phyloP scores from a whole-genome alignment of 2,888 invertebrate genomes.

The Atethmia centrago region DNA sequence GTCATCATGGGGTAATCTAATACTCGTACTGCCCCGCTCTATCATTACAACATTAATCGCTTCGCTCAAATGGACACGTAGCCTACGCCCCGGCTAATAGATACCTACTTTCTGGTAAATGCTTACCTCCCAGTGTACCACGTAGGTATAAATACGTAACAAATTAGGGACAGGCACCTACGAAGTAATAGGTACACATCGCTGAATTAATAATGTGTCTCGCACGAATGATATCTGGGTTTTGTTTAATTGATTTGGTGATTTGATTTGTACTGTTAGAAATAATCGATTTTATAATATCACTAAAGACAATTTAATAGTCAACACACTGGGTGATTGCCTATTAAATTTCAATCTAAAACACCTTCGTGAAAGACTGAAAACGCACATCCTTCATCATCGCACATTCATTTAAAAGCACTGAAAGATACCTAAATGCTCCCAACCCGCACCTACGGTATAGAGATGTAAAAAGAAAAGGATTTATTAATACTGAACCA shows the following conservation, averaged over 20 bases:
- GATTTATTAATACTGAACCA: neutral
- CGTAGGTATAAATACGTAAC: conserved; percentile 13
- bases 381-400: neutral
- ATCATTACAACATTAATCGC: neutral
- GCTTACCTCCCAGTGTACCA: neutral
- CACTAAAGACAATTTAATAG: neutral
- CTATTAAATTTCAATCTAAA: neutral
- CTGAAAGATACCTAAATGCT: neutral
- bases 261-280: conserved; percentile 2
- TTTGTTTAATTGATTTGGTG: conserved; percentile 20
- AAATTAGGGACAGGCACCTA: neutral
- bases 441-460: neutral
- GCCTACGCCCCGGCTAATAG: conserved; percentile 1
- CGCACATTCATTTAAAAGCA: neutral
- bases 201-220: conserved; percentile 33
- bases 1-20: neutral
- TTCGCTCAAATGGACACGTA: conserved; percentile 5
- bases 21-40: neutral
- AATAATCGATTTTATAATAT: neutral
- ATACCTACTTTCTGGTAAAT: conserved; percentile 37
- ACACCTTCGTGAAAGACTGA: neutral
- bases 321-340: no score
- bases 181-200: neutral
- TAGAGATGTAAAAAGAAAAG: neutral
- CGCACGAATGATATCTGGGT: conserved; percentile 3